These are phyloP conservation scores for Lacerta agilis DNA, from an alignment of 2,797 vertebrate genomes.

Conservation along the genomic window DNA sequence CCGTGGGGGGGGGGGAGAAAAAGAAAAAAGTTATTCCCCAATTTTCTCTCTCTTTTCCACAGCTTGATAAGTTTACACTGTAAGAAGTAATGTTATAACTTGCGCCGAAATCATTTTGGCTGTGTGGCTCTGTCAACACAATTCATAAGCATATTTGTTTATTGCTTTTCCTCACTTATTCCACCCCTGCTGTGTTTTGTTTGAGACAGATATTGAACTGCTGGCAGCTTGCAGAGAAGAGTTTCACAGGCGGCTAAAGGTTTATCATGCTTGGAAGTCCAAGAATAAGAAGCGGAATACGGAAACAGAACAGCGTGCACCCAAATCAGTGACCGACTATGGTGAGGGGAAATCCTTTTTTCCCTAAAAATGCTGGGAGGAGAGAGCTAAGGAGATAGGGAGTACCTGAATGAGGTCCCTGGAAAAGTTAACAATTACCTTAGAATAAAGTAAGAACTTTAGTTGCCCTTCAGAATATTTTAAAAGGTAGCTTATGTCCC, in stretches of 20 bases:
- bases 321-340: slow-evolving; percentile 96
- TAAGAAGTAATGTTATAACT: neutral
- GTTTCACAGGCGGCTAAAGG: slow-evolving; percentile 97
- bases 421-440: neutral
- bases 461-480: neutral
- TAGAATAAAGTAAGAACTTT: neutral
- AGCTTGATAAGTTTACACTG: neutral
- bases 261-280: slow-evolving; percentile 98
- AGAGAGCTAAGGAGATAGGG: neutral
- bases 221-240: slow-evolving; percentile 97
- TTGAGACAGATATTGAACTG: slow-evolving; percentile 90
- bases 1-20: no score
- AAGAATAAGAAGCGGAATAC: slow-evolving; percentile 97
- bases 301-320: slow-evolving; percentile 92
- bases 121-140: neutral
- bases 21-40: neutral
- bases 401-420: neutral
- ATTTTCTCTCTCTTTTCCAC: neutral
- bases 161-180: neutral
- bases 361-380: neutral
- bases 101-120: neutral
- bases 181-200: neutral
- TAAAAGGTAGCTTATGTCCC: neutral
- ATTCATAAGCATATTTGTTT: neutral
- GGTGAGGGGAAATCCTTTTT: slow-evolving; percentile 78